Conservation (phyloP, 2,888 invertebrate genomes). For the Philhelius pedissequus region DNA sequence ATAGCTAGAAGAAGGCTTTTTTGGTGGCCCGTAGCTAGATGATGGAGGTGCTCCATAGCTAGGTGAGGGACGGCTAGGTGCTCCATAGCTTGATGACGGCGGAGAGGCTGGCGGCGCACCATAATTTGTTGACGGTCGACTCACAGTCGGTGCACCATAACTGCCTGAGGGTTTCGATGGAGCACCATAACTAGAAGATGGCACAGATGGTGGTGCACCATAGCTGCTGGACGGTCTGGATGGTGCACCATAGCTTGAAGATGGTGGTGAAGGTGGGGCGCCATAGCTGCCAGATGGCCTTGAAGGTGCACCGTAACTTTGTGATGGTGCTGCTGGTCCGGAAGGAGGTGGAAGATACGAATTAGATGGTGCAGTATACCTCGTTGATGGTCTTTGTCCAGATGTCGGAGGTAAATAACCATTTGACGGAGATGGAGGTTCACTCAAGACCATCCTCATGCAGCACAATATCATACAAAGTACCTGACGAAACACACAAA, state of each 20-base stretch:
- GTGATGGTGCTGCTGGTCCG: constrained; percentile 78
- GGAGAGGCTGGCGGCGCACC: constrained; percentile 74
- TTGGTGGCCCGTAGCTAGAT: constrained; percentile 75
- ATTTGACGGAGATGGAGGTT: constrained; percentile 76
- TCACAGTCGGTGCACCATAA: constrained; percentile 75
- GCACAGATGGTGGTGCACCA: constrained; percentile 72
- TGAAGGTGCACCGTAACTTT: constrained; percentile 79
- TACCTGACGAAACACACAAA: constrained; percentile 70
- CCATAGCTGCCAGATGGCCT: constrained; percentile 73
- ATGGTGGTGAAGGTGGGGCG: constrained; percentile 70
- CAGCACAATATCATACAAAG: constrained; percentile 72
- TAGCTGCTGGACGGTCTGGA: constrained; percentile 75
- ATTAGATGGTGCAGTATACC: constrained; percentile 80
- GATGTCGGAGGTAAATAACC: constrained; percentile 77
- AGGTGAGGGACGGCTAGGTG: constrained; percentile 69
- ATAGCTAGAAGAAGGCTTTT: constrained; percentile 78
- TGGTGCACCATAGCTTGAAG: constrained; percentile 75
- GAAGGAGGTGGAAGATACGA: constrained; percentile 81
- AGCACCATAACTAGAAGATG: constrained; percentile 79
- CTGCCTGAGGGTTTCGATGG: constrained; percentile 76
- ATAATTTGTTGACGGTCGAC: constrained; percentile 77
- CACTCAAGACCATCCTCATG: constrained; percentile 73
- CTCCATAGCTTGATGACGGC: constrained; percentile 78
- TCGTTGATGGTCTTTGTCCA: constrained; percentile 77
- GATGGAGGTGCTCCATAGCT: constrained; percentile 72